These are phyloP conservation scores for Agrochola litura DNA, from an alignment of 2,888 invertebrate species.

Conservation along the genomic window DNA sequence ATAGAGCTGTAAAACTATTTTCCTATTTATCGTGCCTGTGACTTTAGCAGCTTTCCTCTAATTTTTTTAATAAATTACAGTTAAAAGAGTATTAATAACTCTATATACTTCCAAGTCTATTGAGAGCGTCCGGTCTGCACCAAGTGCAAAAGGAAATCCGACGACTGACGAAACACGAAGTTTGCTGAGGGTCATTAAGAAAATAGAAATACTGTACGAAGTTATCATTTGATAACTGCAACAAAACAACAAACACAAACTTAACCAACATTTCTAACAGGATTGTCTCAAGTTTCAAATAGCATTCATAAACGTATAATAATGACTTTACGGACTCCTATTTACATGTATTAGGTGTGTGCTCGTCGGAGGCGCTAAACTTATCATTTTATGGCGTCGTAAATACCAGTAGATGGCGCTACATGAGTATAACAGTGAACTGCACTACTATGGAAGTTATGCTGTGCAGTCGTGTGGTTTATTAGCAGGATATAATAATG, in stretches of 20 bases:
- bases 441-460: constrained; percentile 29
- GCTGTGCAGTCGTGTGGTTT: constrained; percentile 21
- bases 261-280: constrained; percentile 20
- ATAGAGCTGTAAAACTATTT: no score
- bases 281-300: constrained; percentile 42
- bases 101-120: no score
- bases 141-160: no score
- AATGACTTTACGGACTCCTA: constrained; percentile 53
- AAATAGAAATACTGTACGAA: no score
- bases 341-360: constrained; percentile 59
- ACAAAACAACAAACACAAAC: constrained; percentile 16
- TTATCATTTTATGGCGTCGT: constrained; percentile 79
- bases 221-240: not conserved
- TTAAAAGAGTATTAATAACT: no score
- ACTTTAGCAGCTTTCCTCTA: no score
- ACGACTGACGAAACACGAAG: no score
- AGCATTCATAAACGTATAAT: constrained; percentile 38
- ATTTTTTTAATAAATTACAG: no score
- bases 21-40: no score
- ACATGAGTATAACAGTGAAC: constrained; percentile 70
- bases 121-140: no score
- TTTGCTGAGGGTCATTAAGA: no score
- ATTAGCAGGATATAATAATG: constrained; percentile 4
- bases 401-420: constrained; percentile 71
- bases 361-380: constrained; percentile 68